These are phyloP conservation scores for Globodera ellingtonae DNA, from an alignment of 1,140 invertebrate genomes.

Conservation along the genomic window DNA sequence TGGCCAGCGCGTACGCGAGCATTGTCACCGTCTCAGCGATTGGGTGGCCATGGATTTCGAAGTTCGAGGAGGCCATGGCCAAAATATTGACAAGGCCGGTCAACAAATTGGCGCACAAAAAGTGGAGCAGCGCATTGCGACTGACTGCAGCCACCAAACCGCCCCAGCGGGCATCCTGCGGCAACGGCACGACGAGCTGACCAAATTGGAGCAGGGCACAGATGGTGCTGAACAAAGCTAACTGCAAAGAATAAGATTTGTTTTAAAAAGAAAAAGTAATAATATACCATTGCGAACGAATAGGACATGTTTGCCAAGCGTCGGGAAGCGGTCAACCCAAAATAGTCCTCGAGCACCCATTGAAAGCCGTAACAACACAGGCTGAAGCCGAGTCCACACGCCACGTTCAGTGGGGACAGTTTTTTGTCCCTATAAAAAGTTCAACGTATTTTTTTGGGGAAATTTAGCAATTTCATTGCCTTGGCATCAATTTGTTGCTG, in stretches of 20 bases:
- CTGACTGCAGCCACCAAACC: conserved; percentile 41
- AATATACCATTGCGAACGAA: conserved; percentile 41
- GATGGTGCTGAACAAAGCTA: conserved; percentile 13
- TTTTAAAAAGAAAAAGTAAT: not conserved
- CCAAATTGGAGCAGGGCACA: conserved; percentile 24
- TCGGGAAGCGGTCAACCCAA: conserved; percentile 25
- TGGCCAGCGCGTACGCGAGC: conserved; percentile 12
- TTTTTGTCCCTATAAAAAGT: conserved; percentile 16
- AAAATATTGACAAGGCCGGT: conserved; percentile 37
- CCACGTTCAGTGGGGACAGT: conserved; percentile 7
- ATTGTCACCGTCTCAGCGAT: not conserved
- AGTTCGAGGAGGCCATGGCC: not conserved
- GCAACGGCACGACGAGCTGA: conserved; percentile 10
- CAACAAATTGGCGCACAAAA: conserved; percentile 48
- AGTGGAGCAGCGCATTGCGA: conserved; percentile 41
- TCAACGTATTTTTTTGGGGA: no score
- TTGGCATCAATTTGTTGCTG: not conserved
- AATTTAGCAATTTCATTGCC: conserved; percentile 1
- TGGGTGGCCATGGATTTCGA: conserved; percentile 20
- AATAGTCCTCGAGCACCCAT: conserved; percentile 26
- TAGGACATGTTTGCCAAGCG: conserved; percentile 39
- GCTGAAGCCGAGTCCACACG: conserved; percentile 12
- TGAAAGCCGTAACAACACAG: conserved; percentile 23
- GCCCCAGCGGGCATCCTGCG: not conserved
- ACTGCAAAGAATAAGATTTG: not conserved